phyloP scores from a whole-genome alignment of 2,888 invertebrate species.

The Drosophila siamana region DNA sequence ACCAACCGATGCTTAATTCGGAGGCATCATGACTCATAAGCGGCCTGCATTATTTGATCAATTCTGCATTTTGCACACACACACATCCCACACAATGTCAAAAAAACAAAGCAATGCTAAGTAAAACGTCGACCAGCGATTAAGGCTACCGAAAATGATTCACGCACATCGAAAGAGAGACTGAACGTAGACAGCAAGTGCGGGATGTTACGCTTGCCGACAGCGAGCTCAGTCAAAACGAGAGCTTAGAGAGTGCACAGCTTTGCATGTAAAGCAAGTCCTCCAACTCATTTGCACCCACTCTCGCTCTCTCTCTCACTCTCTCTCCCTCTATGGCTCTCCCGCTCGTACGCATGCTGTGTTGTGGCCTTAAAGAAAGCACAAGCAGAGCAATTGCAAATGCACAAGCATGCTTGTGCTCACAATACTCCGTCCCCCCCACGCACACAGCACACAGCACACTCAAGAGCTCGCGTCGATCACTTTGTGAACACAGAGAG shows the following conservation, averaged over 20 bases:
- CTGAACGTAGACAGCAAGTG: background rate
- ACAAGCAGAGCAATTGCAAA: conserved; percentile 8
- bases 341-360: conserved; percentile 17
- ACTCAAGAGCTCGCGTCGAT: conserved; percentile 32
- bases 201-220: background rate
- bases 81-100: conserved; percentile 3
- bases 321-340: conserved; percentile 22
- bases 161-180: conserved; percentile 15
- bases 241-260: background rate
- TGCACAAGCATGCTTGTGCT: conserved; percentile 56
- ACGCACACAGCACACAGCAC: conserved; percentile 33
- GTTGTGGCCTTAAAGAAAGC: conserved; percentile 13
- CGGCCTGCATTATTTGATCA: background rate
- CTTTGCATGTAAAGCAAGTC: conserved; percentile 41
- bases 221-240: background rate
- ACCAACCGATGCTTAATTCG: conserved; percentile 16
- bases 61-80: conserved; percentile 22
- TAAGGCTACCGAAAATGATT: conserved; percentile 13
- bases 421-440: conserved; percentile 30
- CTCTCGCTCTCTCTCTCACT: conserved; percentile 2
- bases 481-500: no score
- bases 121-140: background rate
- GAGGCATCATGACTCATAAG: conserved; percentile 30
- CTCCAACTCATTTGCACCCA: conserved; percentile 39
- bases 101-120: conserved; percentile 13